phyloP scores from a whole-genome alignment of 1,140 invertebrate species.

The Aculops lycopersici region DNA sequence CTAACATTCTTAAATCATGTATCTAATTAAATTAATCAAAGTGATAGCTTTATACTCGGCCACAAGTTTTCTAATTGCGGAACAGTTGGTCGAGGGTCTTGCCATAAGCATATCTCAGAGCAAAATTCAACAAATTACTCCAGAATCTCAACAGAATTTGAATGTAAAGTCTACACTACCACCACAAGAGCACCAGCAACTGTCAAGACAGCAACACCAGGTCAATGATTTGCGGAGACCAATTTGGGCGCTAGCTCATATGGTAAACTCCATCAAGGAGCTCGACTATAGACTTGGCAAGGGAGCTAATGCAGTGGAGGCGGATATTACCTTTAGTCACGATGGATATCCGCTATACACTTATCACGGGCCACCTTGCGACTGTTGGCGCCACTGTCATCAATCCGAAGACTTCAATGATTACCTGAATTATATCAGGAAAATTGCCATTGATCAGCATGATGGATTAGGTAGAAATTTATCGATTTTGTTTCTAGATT shows the following conservation, averaged over 20 bases:
- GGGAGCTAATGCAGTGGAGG: conserved; percentile 12
- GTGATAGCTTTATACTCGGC: too few species aligned
- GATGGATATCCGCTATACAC: conserved; percentile 9
- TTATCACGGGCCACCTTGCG: conserved; percentile 12
- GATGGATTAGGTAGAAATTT: conserved; percentile 6
- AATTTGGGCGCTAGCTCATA: conserved; percentile 12
- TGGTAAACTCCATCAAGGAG: conserved; percentile 13
- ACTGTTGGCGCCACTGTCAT: conserved; percentile 11
- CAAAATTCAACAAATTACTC: too few species aligned
- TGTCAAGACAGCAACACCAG: too few species aligned
- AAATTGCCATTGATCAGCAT: conserved; percentile 5
- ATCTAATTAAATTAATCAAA: too few species aligned
- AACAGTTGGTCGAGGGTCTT: too few species aligned
- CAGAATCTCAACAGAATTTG: too few species aligned
- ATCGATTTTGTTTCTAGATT: conserved; percentile 8
- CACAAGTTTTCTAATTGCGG: too few species aligned
- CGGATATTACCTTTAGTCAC: conserved; percentile 10
- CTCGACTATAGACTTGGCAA: conserved; percentile 9
- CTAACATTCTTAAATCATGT: too few species aligned
- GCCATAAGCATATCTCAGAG: too few species aligned
- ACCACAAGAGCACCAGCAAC: too few species aligned
- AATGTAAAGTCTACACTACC: too few species aligned
- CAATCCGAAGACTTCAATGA: conserved; percentile 8
- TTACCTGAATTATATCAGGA: conserved; percentile 9
- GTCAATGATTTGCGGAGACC: conserved; percentile 8